Percentiles rank a stretch among this genome's conserved stretches.
phyloP scores from a whole-genome alignment of 1,140 invertebrate genomes.

The Dermatophagoides farinae region DNA sequence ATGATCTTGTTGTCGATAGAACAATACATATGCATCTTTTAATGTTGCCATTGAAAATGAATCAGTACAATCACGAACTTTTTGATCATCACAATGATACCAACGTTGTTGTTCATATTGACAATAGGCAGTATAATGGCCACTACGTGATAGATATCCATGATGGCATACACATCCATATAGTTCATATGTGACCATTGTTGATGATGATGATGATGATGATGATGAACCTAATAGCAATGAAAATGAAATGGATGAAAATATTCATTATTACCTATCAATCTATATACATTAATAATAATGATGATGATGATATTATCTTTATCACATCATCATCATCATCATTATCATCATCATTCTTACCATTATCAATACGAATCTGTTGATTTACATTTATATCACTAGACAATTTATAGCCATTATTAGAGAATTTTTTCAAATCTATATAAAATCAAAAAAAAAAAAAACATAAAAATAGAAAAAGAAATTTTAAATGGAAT shows the following conservation, averaged over 20 bases:
- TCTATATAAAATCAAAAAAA: conserved; percentile 6
- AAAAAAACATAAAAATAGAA: not conserved
- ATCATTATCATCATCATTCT: too few species aligned
- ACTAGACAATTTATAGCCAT: conserved; percentile 15
- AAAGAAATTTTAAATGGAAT: too few species aligned
- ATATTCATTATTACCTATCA: too few species aligned
- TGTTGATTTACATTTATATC: conserved; percentile 11
- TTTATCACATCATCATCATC: too few species aligned
- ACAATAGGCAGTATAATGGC: conserved; percentile 16
- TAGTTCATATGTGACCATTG: conserved; percentile 1
- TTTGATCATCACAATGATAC: conserved; percentile 17
- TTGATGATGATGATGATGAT: too few species aligned
- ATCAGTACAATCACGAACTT: conserved; percentile 9
- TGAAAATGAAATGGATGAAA: too few species aligned
- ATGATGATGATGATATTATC: too few species aligned
- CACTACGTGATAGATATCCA: conserved; percentile 12
- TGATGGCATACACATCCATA: conserved; percentile 12
- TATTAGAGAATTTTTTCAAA: conserved; percentile 17
- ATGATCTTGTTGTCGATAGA: conserved; percentile 10
- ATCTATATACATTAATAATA: too few species aligned
- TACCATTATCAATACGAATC: conserved; percentile 1
- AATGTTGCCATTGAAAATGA: conserved; percentile 1
- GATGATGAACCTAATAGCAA: too few species aligned
- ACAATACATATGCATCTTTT: conserved; percentile 10
- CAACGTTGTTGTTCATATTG: conserved; percentile 6